phyloP scores from a whole-genome alignment of 2,113 vertebrate species.

The Heliornis fulica region DNA sequence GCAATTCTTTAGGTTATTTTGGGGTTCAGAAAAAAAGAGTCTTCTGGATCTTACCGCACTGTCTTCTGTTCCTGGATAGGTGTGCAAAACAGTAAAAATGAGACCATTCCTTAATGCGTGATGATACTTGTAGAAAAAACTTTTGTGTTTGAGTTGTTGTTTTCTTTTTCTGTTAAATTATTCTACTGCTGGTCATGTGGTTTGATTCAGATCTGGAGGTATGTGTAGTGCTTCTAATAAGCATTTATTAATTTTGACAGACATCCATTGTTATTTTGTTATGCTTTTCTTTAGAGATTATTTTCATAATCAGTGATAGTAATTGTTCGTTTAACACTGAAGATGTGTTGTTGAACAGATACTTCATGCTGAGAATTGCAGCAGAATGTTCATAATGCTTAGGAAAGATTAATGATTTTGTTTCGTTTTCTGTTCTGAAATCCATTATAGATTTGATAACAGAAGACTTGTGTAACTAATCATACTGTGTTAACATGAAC shows the following conservation, averaged over 20 bases:
- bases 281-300: not conserved
- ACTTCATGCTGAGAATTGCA: not conserved
- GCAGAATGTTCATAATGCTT: not conserved
- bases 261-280: not conserved
- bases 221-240: not conserved
- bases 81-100: not conserved
- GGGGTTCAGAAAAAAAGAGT: not conserved
- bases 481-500: not conserved
- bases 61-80: not conserved
- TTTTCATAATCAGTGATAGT: not conserved
- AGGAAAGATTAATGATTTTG: not conserved
- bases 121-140: not conserved
- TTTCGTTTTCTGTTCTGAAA: not conserved
- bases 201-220: not conserved
- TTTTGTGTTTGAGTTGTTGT: no score
- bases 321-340: not conserved
- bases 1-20: not conserved
- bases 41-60: not conserved
- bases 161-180: not conserved
- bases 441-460: not conserved
- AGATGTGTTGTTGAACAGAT: not conserved
- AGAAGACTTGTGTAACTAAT: not conserved
- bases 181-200: fast-evolving
- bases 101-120: not conserved
- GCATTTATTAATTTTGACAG: not conserved